phyloP scores from a whole-genome alignment of 64 coral and sea anemone species.

The Montipora cactus region DNA sequence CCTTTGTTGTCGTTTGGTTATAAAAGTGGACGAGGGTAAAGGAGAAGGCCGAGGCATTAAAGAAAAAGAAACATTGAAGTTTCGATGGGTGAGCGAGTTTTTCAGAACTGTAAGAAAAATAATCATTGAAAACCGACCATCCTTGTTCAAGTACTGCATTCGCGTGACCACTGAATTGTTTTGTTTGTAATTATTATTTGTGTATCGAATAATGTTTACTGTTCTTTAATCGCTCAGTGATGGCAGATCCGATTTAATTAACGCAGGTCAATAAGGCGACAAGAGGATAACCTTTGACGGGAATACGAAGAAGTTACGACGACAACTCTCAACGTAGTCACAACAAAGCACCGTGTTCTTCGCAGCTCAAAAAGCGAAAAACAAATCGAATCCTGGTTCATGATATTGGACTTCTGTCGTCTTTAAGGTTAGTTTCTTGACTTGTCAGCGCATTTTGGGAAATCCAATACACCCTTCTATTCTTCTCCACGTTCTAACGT shows the following conservation, averaged over 20 bases:
- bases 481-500: no score
- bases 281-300: not conserved
- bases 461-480: not conserved
- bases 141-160: not conserved
- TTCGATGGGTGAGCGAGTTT: no score
- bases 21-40: no score
- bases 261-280: conserved; percentile 9
- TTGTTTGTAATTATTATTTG: not conserved
- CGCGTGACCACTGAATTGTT: not conserved
- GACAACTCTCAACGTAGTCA: not conserved
- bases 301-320: no score
- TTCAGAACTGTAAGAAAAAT: not conserved
- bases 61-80: no score
- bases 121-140: not conserved
- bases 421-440: not conserved
- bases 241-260: conserved; percentile 11
- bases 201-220: not conserved
- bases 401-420: not conserved
- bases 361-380: not conserved
- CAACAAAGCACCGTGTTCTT: not conserved
- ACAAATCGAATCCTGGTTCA: not conserved
- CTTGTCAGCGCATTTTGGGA: not conserved
- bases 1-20: no score
- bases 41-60: no score
- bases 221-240: not conserved